Evolutionary conservation across 53 echinoderm and acorn worm genomes (phyloP), one percentile per base, ranked within the genome.

Genomic region (Mesocentrotus franciscanus): DNA sequence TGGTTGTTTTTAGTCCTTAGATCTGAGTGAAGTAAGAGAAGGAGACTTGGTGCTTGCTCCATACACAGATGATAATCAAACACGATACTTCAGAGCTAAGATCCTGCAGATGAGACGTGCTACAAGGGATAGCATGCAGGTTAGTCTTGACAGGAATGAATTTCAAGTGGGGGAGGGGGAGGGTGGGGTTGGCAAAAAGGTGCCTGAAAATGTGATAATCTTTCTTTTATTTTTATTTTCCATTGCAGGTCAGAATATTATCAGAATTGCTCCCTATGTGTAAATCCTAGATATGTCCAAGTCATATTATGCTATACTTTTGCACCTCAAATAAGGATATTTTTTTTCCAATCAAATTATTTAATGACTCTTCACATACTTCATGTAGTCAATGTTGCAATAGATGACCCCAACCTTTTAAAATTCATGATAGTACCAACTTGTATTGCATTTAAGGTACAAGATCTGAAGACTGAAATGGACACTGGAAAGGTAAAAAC

Each of bases 1-100:
- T 81, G 81, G 17, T 87, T 87, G 10, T 87, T 11, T 56, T n/a
- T n/a, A 87, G 87, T 8, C 87, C 58, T 87, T 87, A 87, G 58
- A 87, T 36, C 42, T 62, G 35, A 85, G 24, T 66, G 95, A 94
- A 49, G 71, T 94, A 10, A 17, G 70, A 87, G 95, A 85, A 33
- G 96, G 96, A 24, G 93, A 96, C 34, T 55, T 89, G 60, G 87
- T 95, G 29, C 72, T 99, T 57, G 99, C 99, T 30, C 99, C 99
- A 0, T 99, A 92, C 95, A 93, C 62, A 36, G 97, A 97, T 36
- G 68, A 96, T 33, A 94, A 96, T 70, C 91, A 94, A 29, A 60
- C 90, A 62, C 68, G 30, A 26, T 98, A 96, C 87, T 99, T 97
- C 96, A 90, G 99, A 70, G 96, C 97, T 8, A 95, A 96, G 60